Evolutionary conservation across 2,113 vertebrate species (phyloP), one percentile per base, ranked within the genome.

Genomic region (Callipepla squamata): DNA sequence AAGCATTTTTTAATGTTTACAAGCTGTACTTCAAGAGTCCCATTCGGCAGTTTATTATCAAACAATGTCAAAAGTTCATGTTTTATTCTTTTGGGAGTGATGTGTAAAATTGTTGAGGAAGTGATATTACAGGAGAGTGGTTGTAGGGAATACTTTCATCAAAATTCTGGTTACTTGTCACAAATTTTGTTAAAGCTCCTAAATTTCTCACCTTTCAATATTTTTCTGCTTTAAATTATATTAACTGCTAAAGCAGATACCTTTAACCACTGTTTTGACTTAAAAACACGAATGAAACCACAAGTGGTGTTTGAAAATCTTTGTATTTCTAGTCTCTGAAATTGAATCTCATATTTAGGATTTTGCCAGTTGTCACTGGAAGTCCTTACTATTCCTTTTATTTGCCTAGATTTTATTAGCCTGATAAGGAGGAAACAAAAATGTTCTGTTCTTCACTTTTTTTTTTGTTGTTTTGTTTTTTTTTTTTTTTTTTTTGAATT

Each of bases 41-140:
- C 40, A 75, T 88, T 85, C 79, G 81, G 42, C 77, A 40, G 86
- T 72, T 70, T 92, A 59, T 92, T 95, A 93, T 51, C 23, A 85
- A 84, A 77, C 7, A 28, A 55, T 85, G 86, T 68, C 91, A 53
- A 94, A 40, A 11, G 9, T 80, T 69, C 59, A 17, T n/a, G 51
- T 70, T 42, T 42, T 92, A 45, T 13, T 9, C 34, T 34, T 44
- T 80, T 45, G 12, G 19, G 48, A 22, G 4, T 90, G 25, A 23
- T 69, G 88, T 65, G 34, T 30, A 75, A n/a, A 42, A 4, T 67
- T 48, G 19, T 66, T 11, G 75, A 89, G 78, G 44, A 91, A 84
- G 51, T 53, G 73, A 68, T 38, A 72, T 63, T 80, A 55, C 3
- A 68, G 22, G 67, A 61, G 36, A 81, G 7, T 57, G 47, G 19